Base-by-base conservation (phyloP, 2,113 vertebrate species). In the Python bivittatus region DNA sequence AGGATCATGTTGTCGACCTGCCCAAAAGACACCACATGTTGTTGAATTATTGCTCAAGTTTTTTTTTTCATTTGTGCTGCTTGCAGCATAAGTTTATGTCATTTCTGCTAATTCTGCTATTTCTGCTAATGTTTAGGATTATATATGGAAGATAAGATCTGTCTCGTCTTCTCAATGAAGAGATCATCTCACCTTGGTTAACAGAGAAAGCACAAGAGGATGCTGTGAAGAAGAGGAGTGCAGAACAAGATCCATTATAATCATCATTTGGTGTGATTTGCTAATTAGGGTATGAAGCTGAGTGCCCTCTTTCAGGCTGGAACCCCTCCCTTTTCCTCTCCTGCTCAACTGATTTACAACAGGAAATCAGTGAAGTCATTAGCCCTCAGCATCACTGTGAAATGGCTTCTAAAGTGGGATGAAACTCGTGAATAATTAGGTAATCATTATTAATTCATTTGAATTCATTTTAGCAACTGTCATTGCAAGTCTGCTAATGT, bases 381-480 rank as follows among this genome's bases (percentile, higher is more conserved):
- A 52, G n/a, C 72, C 20, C 93, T 88, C n/a, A 12, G 88, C 88
- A 91, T 38, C 22, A 29, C 53, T 89, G 91, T 56, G 79, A 94
- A 93, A 90, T 57, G 68, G n/a, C 15, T 95, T 85, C 6, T 92
- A 87, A 92, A 92, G 89, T 85, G 52, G 56, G n/a, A 68, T 56
- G 44, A 89, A 48, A 86, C 38, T 91, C 91, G 44, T 90, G 61
- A 93, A 92, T 88, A 92, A 91, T 89, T 60, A 90, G 33, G 29
- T 88, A 91, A 92, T 68, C 0, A 92, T 94, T 93, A 92, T 44
- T 85, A 95, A 93, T 89, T 91, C 60, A 85, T 86, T 91, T 93
- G 27, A 84, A 56, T 92, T 93, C 90, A 89, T 90, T 92, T 92
- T 92, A 95, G 86, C 94, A 90, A 68, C 3, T 84, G n/a, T 20